Conservation (phyloP, 2,888 invertebrate genomes). For the Fissipunctia ypsillon region DNA sequence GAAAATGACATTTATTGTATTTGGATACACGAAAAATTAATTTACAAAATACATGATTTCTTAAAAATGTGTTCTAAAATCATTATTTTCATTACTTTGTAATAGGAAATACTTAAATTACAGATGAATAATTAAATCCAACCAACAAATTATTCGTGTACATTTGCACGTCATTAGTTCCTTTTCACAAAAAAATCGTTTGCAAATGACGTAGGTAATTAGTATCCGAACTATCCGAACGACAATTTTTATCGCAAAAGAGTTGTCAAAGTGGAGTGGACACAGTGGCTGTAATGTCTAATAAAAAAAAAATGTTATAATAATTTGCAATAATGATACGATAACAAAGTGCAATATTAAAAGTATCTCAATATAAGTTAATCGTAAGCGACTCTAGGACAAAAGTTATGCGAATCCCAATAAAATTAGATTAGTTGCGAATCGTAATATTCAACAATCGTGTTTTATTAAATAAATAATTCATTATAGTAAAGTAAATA, state of each 20-base stretch:
- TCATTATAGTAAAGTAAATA: constrained; percentile 78
- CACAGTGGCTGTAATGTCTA: constrained; percentile 53
- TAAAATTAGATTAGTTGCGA: constrained; percentile 32
- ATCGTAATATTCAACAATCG: constrained; percentile 50
- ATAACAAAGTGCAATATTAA: constrained; percentile 67
- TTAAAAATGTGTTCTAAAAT: no score
- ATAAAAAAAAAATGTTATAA: constrained; percentile 57
- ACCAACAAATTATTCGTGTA: neutral
- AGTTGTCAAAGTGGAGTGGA: constrained; percentile 56
- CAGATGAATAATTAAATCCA: neutral
- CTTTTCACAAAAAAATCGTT: constrained; percentile 19
- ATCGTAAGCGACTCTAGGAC: constrained; percentile 10
- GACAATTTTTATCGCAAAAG: constrained; percentile 49
- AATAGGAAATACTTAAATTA: neutral
- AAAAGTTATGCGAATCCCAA: constrained; percentile 33
- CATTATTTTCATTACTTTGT: neutral
- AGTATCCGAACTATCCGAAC: constrained; percentile 64
- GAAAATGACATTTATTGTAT: constrained; percentile 25
- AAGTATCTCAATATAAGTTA: constrained; percentile 29
- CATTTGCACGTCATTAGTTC: neutral
- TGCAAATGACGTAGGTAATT: constrained; percentile 40
- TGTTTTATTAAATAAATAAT: constrained; percentile 69
- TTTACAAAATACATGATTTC: no score
- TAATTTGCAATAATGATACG: constrained; percentile 68
- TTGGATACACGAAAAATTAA: constrained; percentile 39